These are phyloP conservation scores for Lypha dubia DNA, from an alignment of 2,888 invertebrate species.

Conservation along the genomic window DNA sequence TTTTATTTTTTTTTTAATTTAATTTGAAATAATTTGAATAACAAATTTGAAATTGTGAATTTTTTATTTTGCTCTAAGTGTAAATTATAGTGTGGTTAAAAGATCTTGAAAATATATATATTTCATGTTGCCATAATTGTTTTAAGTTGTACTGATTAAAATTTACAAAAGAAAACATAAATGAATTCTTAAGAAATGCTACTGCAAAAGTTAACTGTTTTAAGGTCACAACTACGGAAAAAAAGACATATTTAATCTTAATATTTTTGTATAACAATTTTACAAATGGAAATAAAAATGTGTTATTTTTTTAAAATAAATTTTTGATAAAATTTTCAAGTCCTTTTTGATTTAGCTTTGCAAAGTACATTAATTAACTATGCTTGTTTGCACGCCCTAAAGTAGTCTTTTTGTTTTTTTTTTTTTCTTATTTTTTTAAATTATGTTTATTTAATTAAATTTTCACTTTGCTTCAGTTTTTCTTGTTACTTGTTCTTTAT, in stretches of 20 bases:
- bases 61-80: conserved; percentile 31
- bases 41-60: conserved; percentile 51
- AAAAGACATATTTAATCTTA: background rate
- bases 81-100: conserved; percentile 29
- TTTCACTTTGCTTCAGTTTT: conserved; percentile 11
- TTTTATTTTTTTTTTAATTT: conserved; percentile 3
- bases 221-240: conserved; percentile 43
- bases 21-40: conserved; percentile 36
- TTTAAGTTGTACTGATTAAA: conserved; percentile 38
- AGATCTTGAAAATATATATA: conserved; percentile 15
- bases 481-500: conserved; percentile 62
- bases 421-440: conserved; percentile 44
- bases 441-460: background rate
- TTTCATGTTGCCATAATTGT: conserved; percentile 66
- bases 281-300: conserved; percentile 14
- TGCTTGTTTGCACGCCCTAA: conserved; percentile 59
- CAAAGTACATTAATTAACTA: conserved; percentile 31
- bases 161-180: background rate
- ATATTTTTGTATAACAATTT: no score
- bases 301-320: background rate
- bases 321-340: conserved; percentile 10
- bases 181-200: conserved; percentile 34
- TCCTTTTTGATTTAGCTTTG: background rate
- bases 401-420: conserved; percentile 53
- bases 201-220: background rate